These are phyloP conservation scores for Phataginus tetradactyla DNA, from an alignment of 2,797 vertebrate genomes.

Conservation along the genomic window DNA sequence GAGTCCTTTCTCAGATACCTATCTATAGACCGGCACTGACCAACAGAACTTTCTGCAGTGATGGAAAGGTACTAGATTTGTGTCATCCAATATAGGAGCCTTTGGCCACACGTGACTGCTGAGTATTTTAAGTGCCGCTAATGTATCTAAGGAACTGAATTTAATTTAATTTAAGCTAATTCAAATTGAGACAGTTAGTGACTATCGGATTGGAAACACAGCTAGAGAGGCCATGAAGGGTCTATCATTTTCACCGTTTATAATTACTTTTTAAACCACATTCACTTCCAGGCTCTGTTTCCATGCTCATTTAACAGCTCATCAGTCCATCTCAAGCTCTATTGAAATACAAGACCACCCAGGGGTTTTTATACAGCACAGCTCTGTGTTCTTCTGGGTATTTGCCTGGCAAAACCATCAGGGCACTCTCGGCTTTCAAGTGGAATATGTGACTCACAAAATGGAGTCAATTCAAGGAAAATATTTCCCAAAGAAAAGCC, in stretches of 20 bases:
- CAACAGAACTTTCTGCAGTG: background rate
- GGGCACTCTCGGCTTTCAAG: background rate
- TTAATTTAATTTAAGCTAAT: conserved; percentile 22
- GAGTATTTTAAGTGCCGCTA: conserved; percentile 20
- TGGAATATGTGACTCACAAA: conserved; percentile 53
- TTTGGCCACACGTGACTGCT: background rate
- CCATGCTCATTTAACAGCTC: background rate
- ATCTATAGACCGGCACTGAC: background rate
- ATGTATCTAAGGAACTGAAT: conserved; percentile 2
- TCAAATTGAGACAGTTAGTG: conserved; percentile 11
- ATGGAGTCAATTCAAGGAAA: conserved; percentile 42
- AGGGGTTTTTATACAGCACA: background rate
- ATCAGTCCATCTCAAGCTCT: background rate
- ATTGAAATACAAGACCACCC: conserved; percentile 49
- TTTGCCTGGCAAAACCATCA: background rate
- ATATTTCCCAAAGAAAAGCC: conserved; percentile 3
- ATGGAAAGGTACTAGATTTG: background rate
- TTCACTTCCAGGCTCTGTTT: conserved; percentile 12
- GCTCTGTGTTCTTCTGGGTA: background rate
- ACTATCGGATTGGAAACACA: background rate
- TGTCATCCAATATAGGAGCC: background rate
- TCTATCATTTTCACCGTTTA: background rate
- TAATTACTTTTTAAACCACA: conserved; percentile 42
- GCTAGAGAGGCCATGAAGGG: background rate
- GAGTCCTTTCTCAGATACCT: background rate